Conservation (phyloP, 23 tunicate species). For the Ascidia mentula region DNA sequence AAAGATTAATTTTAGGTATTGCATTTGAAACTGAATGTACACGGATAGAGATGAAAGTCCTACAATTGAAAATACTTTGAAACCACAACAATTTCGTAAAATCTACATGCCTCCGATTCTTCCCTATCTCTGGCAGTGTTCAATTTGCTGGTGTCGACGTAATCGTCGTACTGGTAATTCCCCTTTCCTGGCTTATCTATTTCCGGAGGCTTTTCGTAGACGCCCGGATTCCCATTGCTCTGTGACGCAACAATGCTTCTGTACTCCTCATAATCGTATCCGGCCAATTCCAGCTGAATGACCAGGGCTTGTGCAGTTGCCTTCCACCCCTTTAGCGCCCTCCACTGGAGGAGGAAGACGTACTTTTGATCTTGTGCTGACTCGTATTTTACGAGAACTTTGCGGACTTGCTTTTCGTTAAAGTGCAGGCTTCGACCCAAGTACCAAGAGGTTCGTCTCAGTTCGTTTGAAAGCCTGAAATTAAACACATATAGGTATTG, state of each 20-base stretch:
- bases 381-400: neutral
- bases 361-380: slow-evolving; percentile 37
- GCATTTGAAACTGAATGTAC: too few species aligned
- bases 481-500: too few species aligned
- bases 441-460: slow-evolving; percentile 75
- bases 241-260: slow-evolving; percentile 39
- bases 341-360: slow-evolving; percentile 56
- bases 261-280: slow-evolving; percentile 63
- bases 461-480: slow-evolving; percentile 37
- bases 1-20: too few species aligned
- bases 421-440: slow-evolving; percentile 69
- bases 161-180: slow-evolving; percentile 43
- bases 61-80: too few species aligned
- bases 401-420: slow-evolving; percentile 37
- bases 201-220: slow-evolving; percentile 46
- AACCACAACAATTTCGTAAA: too few species aligned
- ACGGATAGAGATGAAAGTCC: too few species aligned
- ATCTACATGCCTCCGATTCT: too few species aligned
- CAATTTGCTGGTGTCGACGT: neutral
- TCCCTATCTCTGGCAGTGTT: neutral
- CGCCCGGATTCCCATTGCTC: slow-evolving; percentile 20
- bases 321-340: slow-evolving; percentile 56
- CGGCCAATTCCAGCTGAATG: slow-evolving; percentile 54
- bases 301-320: slow-evolving; percentile 72
- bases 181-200: slow-evolving; percentile 25